Evolutionary conservation across 2,888 invertebrate genomes (phyloP).

Genomic region (Philopedon plagiatum): DNA sequence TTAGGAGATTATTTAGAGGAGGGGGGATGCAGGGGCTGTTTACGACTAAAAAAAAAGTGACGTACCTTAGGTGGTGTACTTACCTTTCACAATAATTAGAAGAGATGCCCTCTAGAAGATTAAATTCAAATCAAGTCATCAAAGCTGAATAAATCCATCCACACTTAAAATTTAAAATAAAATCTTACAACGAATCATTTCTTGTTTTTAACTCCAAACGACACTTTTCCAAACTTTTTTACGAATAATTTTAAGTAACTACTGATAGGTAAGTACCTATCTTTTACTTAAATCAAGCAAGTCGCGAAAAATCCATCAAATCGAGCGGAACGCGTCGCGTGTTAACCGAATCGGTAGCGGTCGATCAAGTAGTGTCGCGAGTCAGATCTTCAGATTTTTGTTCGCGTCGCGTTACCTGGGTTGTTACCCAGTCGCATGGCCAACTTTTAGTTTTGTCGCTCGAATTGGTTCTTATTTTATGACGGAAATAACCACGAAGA

Average conservation of each 20-base stretch:
- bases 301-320: not conserved
- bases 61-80: too few species aligned
- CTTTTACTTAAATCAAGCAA: too few species aligned
- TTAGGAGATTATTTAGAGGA: too few species aligned
- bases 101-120: not conserved
- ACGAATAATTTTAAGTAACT: not conserved
- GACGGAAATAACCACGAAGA: too few species aligned
- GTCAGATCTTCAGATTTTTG: constrained; percentile 21
- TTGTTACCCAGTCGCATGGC: constrained; percentile 24
- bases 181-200: not conserved
- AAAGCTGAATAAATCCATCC: not conserved
- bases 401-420: constrained; percentile 4
- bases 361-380: constrained; percentile 22
- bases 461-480: too few species aligned
- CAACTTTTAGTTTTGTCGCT: constrained; percentile 13
- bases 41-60: too few species aligned
- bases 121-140: not conserved
- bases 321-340: constrained; percentile 6
- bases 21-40: too few species aligned
- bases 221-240: not conserved
- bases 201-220: not conserved
- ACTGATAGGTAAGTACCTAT: too few species aligned
- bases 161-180: not conserved
- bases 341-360: not conserved
- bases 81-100: not conserved